phyloP scores from a whole-genome alignment of 2,888 invertebrate species.

The Erannis defoliaria region DNA sequence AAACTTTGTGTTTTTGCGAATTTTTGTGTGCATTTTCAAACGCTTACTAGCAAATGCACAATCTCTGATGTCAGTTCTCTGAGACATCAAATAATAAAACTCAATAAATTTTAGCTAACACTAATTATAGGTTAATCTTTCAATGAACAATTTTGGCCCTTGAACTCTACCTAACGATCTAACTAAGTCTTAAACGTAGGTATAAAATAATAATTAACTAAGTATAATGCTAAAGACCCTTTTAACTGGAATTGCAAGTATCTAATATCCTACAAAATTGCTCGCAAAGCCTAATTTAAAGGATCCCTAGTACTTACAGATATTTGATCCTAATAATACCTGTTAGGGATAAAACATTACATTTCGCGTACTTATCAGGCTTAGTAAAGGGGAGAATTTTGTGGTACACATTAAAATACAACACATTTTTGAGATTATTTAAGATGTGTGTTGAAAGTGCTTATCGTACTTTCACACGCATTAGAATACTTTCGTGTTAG shows the following conservation, averaged over 20 bases:
- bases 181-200: no score
- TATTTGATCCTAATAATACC: conserved; percentile 24
- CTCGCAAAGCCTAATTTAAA: conserved; percentile 18
- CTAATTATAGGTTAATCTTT: no score
- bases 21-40: no score
- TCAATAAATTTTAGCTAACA: no score
- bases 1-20: no score
- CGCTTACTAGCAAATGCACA: no score
- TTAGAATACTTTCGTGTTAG: conserved; percentile 32
- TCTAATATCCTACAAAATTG: conserved; percentile 1
- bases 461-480: conserved; percentile 39
- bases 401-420: not conserved
- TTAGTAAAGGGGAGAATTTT: conserved; percentile 9
- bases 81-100: no score
- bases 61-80: no score
- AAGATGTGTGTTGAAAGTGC: conserved; percentile 18
- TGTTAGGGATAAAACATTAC: conserved; percentile 20
- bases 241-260: conserved; percentile 4
- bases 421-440: not conserved
- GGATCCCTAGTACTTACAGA: conserved; percentile 2
- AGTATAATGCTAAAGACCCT: not conserved
- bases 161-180: no score
- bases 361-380: conserved; percentile 16
- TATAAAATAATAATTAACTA: no score
- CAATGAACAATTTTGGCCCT: no score